Percentiles rank a stretch among this genome's conserved stretches.
Evolutionary conservation across 1,140 invertebrate genomes (phyloP).

Genomic region (Bombus ignitus): DNA sequence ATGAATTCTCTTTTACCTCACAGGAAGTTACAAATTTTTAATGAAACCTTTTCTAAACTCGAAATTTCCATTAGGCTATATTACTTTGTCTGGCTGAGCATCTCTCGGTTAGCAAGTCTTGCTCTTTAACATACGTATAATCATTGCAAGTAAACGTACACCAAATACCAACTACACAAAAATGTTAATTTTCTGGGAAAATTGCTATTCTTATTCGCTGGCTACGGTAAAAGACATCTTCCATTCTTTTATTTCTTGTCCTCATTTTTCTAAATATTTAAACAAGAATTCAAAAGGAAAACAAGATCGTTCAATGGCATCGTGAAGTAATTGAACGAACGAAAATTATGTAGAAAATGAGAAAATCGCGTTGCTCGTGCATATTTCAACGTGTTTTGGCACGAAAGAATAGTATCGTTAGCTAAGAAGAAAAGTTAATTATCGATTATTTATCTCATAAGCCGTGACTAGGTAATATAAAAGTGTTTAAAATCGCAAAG

Average conservation of each 20-base stretch:
- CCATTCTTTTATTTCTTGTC: too few relatives aligned
- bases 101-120: not conserved
- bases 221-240: not conserved
- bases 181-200: conserved; percentile 26
- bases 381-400: not conserved
- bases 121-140: not conserved
- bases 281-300: not conserved
- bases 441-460: not conserved
- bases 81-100: not conserved
- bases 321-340: not conserved
- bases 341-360: too few relatives aligned
- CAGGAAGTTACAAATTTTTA: conserved; percentile 2
- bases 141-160: not conserved
- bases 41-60: not conserved
- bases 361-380: too few relatives aligned
- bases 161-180: not conserved
- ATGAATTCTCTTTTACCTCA: not conserved
- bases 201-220: not conserved
- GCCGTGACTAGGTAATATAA: not conserved
- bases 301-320: not conserved
- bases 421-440: not conserved
- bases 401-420: not conserved
- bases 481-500: not conserved
- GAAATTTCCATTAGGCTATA: conserved; percentile 15
- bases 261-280: not conserved